A percentile compares a stretch with the other conserved stretches of the same genome.
These are phyloP conservation scores for Cossypha heuglini DNA, from an alignment of 2,797 vertebrate genomes.

Conservation along the genomic window DNA sequence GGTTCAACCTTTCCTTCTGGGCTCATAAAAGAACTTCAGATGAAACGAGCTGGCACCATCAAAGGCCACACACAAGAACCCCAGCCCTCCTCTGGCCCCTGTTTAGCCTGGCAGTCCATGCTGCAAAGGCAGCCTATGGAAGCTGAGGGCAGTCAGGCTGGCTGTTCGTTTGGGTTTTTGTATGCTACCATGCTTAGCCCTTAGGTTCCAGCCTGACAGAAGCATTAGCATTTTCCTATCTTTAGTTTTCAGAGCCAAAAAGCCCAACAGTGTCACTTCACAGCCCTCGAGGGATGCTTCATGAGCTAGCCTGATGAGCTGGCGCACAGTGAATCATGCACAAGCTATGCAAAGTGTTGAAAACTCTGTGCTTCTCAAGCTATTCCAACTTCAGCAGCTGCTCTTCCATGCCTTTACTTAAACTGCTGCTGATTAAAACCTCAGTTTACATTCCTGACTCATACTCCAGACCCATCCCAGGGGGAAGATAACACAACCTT, in stretches of 20 bases:
- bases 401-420: not conserved
- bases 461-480: not conserved
- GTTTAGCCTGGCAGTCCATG: not conserved
- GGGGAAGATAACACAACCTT: not conserved
- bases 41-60: not conserved
- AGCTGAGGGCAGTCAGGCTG: not conserved
- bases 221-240: not conserved
- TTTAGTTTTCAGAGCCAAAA: not conserved
- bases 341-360: not conserved
- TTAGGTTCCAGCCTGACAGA: not conserved
- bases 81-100: not conserved
- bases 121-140: not conserved
- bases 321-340: not conserved
- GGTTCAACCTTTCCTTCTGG: not conserved
- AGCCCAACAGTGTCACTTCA: not conserved
- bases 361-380: not conserved
- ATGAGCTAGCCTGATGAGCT: not conserved
- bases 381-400: not conserved
- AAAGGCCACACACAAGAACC: not conserved
- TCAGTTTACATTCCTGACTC: not conserved
- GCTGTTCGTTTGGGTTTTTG: not conserved
- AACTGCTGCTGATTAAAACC: not conserved
- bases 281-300: not conserved
- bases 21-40: not conserved
- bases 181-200: not conserved